A percentile compares a stretch with the other conserved stretches of the same genome.
phyloP scores from a whole-genome alignment of 1,140 invertebrate species.

The Saccostrea glomerata region DNA sequence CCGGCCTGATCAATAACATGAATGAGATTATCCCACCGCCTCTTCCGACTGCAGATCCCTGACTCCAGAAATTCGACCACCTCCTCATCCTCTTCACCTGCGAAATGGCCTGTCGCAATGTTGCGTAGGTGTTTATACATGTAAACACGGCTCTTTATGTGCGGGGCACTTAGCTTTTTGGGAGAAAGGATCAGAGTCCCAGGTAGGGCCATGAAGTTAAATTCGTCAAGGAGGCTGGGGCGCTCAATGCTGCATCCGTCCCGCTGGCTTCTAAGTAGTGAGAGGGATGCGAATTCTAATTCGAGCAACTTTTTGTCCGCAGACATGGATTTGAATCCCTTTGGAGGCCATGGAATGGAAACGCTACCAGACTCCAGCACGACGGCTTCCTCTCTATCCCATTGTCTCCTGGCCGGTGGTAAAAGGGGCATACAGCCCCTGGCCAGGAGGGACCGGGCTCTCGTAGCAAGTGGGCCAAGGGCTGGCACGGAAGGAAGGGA shows the following conservation, averaged over 20 bases:
- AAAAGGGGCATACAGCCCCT: neutral
- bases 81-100: neutral
- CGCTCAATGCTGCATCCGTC: neutral
- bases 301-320: neutral
- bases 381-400: neutral
- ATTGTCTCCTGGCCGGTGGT: slow-evolving; percentile 2
- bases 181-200: neutral
- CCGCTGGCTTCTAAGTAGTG: no score
- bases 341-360: neutral
- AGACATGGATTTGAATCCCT: neutral
- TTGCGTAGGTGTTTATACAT: neutral
- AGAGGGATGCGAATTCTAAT: no score
- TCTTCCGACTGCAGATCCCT: neutral
- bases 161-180: neutral
- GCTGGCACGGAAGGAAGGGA: no score
- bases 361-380: neutral
- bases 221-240: neutral
- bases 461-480: no score
- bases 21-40: slow-evolving; percentile 3
- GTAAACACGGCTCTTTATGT: neutral
- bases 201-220: neutral
- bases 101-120: neutral
- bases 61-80: neutral
- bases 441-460: neutral
- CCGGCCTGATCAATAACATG: neutral